Base-by-base conservation (phyloP, 1,140 invertebrate species). In the Eufriesea mexicana region DNA sequence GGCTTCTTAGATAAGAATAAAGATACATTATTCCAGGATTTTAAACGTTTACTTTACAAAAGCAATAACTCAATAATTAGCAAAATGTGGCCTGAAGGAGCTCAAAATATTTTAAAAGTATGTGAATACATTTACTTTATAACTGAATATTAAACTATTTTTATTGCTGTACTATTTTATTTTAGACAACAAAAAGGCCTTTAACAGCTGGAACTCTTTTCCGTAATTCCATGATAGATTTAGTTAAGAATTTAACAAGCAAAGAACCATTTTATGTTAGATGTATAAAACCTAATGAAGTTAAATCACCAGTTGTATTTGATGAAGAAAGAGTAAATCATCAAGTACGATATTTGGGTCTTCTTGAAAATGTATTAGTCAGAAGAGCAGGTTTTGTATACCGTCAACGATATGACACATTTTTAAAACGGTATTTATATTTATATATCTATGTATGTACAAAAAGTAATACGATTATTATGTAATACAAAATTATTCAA, bases 201-300 rank as follows among this genome's bases (percentile, higher is more conserved):
- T 95, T 97, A 47, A 99, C 98, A 0, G 98, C 98, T 51, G 98
- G 98, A 49, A 98, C 98, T 2, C 94, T 99, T 55, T 99, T 99
- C 95, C 98, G 98, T 92, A 98, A 97, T 90, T 99, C 98, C 5
- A 99, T 99, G 97, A 95, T 97, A 74, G 96, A 97, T 49, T 95
- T 99, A 45, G 98, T 99, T 4, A 96, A 97, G 70, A 99, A 98
- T 70, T 94, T 99, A 86, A 96, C 96, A 16, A 97, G 96, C 91
- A 99, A 99, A 95, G 98, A 99, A 90, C 98, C 99, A 2, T 99
- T 98, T 94, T 99, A 99, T 94, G 98, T 99, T n/a, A 96, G 98
- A 66, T 99, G 98, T 92, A 96, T 99, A 85, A 99, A 99, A 92
- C 98, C 98, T 18, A 99, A 99, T 92, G 98, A 99, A 89, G 95